phyloP scores from a whole-genome alignment of 1,140 invertebrate genomes.

The Lasioglossum baleicum region DNA sequence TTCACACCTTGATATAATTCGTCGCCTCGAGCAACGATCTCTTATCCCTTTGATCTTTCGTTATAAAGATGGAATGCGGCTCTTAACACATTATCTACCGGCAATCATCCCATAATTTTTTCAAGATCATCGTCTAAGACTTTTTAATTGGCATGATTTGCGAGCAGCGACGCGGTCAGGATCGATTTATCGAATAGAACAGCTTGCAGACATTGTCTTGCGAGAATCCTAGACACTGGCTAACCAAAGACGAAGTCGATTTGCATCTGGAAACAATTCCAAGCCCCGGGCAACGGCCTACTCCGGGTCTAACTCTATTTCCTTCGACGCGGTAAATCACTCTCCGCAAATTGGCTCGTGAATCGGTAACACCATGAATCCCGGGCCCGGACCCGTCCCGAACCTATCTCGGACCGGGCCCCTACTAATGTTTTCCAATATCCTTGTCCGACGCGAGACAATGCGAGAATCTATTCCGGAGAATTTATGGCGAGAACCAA shows the following conservation, averaged over 20 bases:
- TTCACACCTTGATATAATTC: slow-evolving; percentile 23
- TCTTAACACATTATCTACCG: no score
- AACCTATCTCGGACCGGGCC: no score
- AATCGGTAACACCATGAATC: slow-evolving; percentile 23
- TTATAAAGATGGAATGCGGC: no score
- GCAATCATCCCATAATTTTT: no score
- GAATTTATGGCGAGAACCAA: not conserved
- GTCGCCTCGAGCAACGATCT: not conserved
- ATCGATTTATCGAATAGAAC: slow-evolving; percentile 15
- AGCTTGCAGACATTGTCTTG: not conserved
- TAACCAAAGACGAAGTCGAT: no score
- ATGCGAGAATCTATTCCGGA: not conserved
- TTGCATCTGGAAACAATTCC: slow-evolving; percentile 25
- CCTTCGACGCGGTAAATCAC: slow-evolving; percentile 33
- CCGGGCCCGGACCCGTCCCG: no score
- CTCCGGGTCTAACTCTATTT: not conserved
- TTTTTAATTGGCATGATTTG: no score
- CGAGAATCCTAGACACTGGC: no score
- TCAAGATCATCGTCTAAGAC: no score
- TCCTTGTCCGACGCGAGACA: not conserved
- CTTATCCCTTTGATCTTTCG: no score
- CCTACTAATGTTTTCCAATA: not conserved
- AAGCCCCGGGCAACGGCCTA: not conserved
- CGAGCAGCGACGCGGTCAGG: not conserved
- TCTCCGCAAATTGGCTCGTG: slow-evolving; percentile 42